A percentile compares a stretch with the other conserved stretches of the same genome.
Evolutionary conservation across 1,140 invertebrate species (phyloP).

Genomic region (Tetramorium simillimum): DNA sequence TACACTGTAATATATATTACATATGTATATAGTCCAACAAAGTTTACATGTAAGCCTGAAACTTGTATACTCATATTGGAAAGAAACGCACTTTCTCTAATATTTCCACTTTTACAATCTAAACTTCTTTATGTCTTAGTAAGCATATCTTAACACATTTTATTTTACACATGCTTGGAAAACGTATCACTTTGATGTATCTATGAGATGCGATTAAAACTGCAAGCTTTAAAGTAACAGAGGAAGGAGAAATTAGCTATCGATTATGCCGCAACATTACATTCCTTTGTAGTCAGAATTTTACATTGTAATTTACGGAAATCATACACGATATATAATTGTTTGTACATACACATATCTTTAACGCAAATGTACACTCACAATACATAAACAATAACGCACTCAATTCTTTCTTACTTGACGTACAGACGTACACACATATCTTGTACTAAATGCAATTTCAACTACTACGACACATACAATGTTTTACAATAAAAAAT

Average conservation of each 20-base stretch:
- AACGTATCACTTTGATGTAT: not conserved
- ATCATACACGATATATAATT: not conserved
- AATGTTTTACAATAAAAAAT: slow-evolving; percentile 8
- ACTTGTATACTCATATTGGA: not conserved
- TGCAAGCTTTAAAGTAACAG: not conserved
- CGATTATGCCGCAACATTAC: not conserved
- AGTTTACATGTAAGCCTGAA: not conserved
- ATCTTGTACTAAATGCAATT: slow-evolving; percentile 26
- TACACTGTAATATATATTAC: slow-evolving; percentile 9
- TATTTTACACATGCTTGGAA: slow-evolving; percentile 4
- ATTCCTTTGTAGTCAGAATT: not conserved
- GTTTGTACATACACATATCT: slow-evolving; percentile 20
- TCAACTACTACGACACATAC: slow-evolving; percentile 28
- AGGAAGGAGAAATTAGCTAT: not conserved
- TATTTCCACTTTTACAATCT: not conserved
- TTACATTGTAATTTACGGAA: not conserved
- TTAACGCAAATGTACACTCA: slow-evolving; percentile 19
- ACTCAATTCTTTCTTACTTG: not conserved
- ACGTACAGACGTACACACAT: not conserved
- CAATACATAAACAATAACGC: slow-evolving; percentile 6
- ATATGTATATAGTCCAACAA: slow-evolving; percentile 18
- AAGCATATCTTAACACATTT: not conserved
- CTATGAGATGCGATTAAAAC: not conserved
- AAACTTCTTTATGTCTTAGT: not conserved
- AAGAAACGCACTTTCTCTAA: not conserved